These are phyloP conservation scores for Nothura maculosa DNA, from an alignment of 2,797 vertebrate species.

Conservation along the genomic window DNA sequence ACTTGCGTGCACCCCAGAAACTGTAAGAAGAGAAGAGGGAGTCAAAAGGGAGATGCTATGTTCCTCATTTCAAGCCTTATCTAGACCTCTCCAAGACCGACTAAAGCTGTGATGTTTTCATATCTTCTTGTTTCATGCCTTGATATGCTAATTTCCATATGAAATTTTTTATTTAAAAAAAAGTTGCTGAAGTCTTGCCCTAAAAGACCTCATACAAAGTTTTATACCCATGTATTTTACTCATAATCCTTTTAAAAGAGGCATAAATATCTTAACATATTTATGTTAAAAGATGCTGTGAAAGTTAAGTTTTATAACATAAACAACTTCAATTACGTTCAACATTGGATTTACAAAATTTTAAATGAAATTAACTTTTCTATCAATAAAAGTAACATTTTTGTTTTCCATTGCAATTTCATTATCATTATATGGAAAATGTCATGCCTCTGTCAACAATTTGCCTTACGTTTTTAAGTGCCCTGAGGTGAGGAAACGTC, in stretches of 20 bases:
- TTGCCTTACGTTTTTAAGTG: not conserved
- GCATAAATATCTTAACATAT: not conserved
- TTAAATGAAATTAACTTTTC: not conserved
- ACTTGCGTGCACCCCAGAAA: not conserved
- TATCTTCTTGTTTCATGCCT: fast-evolving
- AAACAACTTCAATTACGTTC: not conserved
- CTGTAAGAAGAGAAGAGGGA: fast-evolving
- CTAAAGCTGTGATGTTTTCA: not conserved
- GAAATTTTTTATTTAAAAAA: not conserved
- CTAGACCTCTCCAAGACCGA: not conserved
- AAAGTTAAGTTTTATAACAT: not conserved
- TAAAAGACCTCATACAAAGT: not conserved
- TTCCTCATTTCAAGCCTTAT: not conserved
- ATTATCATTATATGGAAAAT: not conserved
- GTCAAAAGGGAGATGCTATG: fast-evolving
- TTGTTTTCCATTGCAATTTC: not conserved
- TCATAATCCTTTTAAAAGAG: not conserved
- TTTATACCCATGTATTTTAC: not conserved
- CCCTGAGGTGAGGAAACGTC: not conserved
- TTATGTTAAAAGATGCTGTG: not conserved
- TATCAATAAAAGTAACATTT: not conserved
- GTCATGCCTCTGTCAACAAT: not conserved
- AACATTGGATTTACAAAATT: not conserved
- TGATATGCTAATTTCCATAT: not conserved
- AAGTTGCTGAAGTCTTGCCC: not conserved